Evolutionary conservation across 1,140 invertebrate genomes (phyloP).

Genomic region (Lanistes nyassanus): DNA sequence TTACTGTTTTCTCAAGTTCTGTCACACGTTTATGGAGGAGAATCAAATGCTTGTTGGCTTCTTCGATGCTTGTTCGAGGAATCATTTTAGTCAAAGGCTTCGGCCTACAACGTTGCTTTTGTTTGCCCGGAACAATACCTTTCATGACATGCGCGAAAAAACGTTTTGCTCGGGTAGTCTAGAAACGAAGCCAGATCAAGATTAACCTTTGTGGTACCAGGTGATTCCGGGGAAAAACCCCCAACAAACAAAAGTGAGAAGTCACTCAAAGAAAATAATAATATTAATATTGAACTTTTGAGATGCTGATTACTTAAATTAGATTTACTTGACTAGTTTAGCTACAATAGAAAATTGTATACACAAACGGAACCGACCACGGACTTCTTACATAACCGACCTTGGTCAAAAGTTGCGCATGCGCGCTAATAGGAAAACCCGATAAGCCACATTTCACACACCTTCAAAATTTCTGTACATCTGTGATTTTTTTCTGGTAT

Average conservation of each 20-base stretch:
- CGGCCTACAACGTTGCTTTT: background rate
- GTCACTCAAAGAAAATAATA: background rate
- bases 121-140: background rate
- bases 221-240: background rate
- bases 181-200: background rate
- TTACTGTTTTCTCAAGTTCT: conserved; percentile 49
- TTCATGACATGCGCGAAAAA: background rate
- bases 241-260: background rate
- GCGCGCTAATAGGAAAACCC: no score
- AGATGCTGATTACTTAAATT: no score
- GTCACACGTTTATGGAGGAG: conserved; percentile 45
- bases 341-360: no score
- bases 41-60: conserved; percentile 56
- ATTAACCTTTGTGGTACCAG: background rate
- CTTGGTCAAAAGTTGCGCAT: no score
- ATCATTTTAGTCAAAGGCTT: conserved; percentile 31
- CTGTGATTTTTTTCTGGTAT: no score
- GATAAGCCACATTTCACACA: no score
- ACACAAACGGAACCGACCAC: no score
- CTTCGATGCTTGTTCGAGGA: conserved; percentile 51
- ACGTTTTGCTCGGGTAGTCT: background rate
- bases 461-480: no score
- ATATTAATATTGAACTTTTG: no score
- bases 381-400: no score
- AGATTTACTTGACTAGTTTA: no score